These are phyloP conservation scores for Mustela lutreola DNA, from an alignment of 2,113 vertebrate species.

Conservation along the genomic window DNA sequence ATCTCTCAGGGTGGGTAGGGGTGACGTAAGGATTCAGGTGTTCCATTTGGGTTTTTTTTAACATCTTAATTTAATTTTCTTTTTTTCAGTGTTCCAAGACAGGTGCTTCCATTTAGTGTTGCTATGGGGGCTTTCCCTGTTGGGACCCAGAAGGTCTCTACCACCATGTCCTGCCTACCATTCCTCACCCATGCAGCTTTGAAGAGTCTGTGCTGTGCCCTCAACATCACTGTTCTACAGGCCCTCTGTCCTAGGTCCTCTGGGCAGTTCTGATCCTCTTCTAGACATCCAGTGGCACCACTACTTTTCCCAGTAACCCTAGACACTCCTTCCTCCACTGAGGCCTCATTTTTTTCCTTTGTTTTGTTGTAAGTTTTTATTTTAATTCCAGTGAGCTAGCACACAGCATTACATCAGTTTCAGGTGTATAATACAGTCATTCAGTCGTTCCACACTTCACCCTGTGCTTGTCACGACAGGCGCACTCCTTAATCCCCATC, in stretches of 20 bases:
- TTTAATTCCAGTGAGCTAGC: not conserved
- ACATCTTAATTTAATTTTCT: no score
- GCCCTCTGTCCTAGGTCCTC: not conserved
- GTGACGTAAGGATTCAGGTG: not conserved
- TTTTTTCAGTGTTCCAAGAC: no score
- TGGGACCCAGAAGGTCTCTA: not conserved
- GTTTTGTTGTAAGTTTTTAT: not conserved
- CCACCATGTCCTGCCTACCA: no score
- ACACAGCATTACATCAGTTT: not conserved
- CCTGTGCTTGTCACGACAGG: no score
- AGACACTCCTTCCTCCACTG: not conserved
- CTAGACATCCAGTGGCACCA: no score
- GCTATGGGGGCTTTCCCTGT: not conserved
- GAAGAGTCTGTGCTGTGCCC: not conserved
- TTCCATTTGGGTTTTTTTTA: no score
- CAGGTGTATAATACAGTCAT: no score
- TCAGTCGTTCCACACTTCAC: no score
- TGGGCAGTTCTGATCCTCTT: not conserved
- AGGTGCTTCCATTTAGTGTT: not conserved
- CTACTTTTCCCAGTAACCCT: not conserved
- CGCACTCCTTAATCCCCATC: no score
- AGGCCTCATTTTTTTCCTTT: not conserved
- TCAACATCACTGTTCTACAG: not conserved
- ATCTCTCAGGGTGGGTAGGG: not conserved
- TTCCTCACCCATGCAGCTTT: not conserved